phyloP scores from a whole-genome alignment of 2,113 vertebrate species.

The Mobula hypostoma region DNA sequence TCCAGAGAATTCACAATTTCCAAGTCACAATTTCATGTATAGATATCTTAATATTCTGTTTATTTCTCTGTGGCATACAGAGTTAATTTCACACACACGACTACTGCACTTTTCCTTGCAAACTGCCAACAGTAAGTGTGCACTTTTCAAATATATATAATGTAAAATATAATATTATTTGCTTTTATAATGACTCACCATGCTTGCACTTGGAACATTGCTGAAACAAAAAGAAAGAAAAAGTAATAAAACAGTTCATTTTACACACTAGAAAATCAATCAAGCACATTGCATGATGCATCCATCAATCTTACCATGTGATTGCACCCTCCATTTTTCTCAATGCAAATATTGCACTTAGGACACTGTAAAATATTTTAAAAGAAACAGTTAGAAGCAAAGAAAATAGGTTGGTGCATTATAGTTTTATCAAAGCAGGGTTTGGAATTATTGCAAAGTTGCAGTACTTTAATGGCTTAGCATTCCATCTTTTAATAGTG shows the following conservation, averaged over 20 bases:
- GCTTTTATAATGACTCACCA: conserved; percentile 60
- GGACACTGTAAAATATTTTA: conserved; percentile 72
- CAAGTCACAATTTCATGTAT: neutral
- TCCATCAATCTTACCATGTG: conserved; percentile 82
- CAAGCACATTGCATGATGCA: neutral
- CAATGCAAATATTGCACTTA: conserved; percentile 99
- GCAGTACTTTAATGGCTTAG: neutral
- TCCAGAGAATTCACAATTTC: neutral
- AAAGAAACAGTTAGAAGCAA: neutral
- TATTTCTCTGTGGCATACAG: neutral
- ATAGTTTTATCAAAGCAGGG: neutral
- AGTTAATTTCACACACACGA: neutral
- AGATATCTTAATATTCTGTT: neutral
- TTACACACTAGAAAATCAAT: conserved; percentile 37
- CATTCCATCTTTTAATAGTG: neutral
- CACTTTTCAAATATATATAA: neutral
- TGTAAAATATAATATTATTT: neutral
- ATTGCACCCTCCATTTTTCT: conserved; percentile 99
- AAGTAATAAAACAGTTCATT: conserved; percentile 38
- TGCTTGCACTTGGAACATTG: conserved; percentile 99
- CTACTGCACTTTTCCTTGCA: neutral
- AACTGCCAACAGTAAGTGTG: neutral
- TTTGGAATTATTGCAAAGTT: neutral
- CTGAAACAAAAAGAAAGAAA: conserved; percentile 63
- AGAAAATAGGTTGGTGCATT: neutral